Evolutionary conservation across 2,888 invertebrate genomes (phyloP).

Genomic region (Polylopha cassiicola): DNA sequence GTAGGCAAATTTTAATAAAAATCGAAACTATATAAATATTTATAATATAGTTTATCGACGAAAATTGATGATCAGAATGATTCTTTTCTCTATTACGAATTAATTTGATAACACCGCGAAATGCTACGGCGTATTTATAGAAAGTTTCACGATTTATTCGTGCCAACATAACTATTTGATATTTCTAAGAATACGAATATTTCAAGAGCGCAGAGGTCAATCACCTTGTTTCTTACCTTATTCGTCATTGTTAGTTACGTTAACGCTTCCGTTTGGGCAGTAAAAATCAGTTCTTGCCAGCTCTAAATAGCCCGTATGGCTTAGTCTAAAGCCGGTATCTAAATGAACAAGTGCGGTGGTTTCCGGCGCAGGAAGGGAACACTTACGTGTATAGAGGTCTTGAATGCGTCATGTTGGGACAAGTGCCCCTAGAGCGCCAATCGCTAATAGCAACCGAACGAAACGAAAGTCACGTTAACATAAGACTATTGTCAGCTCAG

Average conservation of each 20-base stretch:
- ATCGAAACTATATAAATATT: not conserved
- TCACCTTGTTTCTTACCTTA: not conserved
- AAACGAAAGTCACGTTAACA: too few relatives aligned
- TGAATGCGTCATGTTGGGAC: constrained; percentile 19
- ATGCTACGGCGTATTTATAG: too few relatives aligned
- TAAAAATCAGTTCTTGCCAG: constrained; percentile 40
- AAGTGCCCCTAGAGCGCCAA: too few relatives aligned
- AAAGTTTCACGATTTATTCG: too few relatives aligned
- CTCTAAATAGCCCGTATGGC: constrained; percentile 29
- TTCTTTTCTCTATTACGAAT: too few relatives aligned
- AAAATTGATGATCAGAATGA: constrained; percentile 1
- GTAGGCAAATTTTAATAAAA: too few relatives aligned
- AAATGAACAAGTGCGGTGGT: constrained; percentile 57
- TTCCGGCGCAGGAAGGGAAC: constrained; percentile 64
- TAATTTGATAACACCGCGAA: too few relatives aligned
- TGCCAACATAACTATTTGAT: too few relatives aligned
- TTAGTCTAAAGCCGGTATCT: constrained; percentile 48
- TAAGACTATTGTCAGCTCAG: too few relatives aligned
- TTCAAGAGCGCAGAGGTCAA: too few relatives aligned
- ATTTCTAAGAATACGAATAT: too few relatives aligned
- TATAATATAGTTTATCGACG: not conserved
- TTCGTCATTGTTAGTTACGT: constrained; percentile 6
- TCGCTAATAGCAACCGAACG: too few relatives aligned
- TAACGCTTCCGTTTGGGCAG: constrained; percentile 28
- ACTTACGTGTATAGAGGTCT: constrained; percentile 40